Evolutionary conservation across 2,797 vertebrate species (phyloP), one percentile per base, ranked within the genome.

Genomic region (Fistularia commersonii): DNA sequence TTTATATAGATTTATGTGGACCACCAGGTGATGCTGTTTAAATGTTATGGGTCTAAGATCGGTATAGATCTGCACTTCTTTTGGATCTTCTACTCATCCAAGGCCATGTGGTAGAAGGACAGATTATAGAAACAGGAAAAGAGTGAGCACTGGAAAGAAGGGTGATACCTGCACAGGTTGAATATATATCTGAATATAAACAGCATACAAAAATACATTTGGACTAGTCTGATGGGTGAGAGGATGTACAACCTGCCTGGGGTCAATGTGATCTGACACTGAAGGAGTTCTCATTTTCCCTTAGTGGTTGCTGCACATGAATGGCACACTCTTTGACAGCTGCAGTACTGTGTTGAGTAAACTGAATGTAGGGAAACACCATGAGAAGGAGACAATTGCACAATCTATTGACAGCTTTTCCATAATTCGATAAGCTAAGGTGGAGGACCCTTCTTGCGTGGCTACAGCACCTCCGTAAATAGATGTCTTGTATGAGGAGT

Each of bases 391-490:
- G 82, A 81, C 81, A 81, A 76, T 86, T 83, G 79, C 80, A 83
- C 78, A 80, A 88, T 81, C 79, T 87, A 86, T 87, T 74, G 80
- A 87, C 87, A 81, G 75, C 74, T 75, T 70, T 77, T 78, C 74
- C 80, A 83, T 82, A 81, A 88, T 90, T 87, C 81, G 88, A 79
- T 86, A 83, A 87, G 81, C 86, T 79, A 80, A 88, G 83, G 79
- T 82, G 76, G 71, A 85, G 79, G 81, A 74, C 82, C 78, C 75
- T 85, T 84, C 73, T 78, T 76, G 74, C 12, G 40, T 61, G 75
- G 70, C 78, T 68, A 61, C 74, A 70, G 66, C 76, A 48, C 64
- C 76, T 80, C 79, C 54, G 67, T 81, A 86, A 88, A 90, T 85
- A 88, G 82, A 77, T 81, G 72, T 80, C 77, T 56, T 67, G 77